Conservation (phyloP, 2,888 invertebrate genomes). For the Parapristionchus giblindavisi region DNA sequence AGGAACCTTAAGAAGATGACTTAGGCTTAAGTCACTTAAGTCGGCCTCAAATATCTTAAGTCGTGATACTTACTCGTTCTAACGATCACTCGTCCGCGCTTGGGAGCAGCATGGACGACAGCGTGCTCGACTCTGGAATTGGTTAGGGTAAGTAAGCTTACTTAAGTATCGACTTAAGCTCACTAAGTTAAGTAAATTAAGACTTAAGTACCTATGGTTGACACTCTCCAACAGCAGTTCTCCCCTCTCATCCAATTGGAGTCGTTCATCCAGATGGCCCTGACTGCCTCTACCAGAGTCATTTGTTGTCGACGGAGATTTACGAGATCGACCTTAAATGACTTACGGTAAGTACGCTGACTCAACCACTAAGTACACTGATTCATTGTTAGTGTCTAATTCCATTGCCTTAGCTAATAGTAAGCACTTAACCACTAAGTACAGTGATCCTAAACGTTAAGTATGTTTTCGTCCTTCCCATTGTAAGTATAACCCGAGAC, state of each 20-base stretch:
- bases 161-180: no score
- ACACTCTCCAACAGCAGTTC: background rate
- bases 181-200: no score
- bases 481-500: no score
- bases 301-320: constrained; percentile 61
- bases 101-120: constrained; percentile 12
- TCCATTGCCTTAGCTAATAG: background rate
- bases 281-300: constrained; percentile 57
- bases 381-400: background rate
- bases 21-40: background rate
- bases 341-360: background rate
- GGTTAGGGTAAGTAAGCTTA: no score
- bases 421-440: background rate
- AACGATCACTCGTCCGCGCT: background rate
- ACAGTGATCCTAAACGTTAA: background rate
- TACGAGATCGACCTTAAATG: constrained; percentile 54
- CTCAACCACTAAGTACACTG: background rate
- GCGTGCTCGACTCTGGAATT: constrained; percentile 13
- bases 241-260: constrained; percentile 21
- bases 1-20: constrained; percentile 8
- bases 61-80: constrained; percentile 14
- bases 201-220: no score
- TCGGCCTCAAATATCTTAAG: background rate
- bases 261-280: constrained; percentile 56
- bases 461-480: background rate